phyloP scores from a whole-genome alignment of 2,113 vertebrate species.

The Grus americana region DNA sequence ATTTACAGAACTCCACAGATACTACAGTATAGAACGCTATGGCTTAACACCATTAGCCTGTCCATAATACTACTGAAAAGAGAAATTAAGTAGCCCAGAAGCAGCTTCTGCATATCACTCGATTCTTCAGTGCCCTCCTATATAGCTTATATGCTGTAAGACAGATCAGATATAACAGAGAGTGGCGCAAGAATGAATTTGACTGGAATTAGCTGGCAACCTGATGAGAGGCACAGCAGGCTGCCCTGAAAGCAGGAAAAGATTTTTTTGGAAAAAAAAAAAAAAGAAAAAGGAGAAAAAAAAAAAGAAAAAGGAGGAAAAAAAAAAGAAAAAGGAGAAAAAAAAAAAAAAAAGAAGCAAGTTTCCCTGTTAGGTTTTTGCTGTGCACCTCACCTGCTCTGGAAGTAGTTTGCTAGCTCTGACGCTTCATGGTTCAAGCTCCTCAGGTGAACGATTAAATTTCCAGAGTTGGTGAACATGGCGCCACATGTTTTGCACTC shows the following conservation, averaged over 20 bases:
- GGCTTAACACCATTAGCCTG: not conserved
- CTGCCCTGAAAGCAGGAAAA: constrained; percentile 74
- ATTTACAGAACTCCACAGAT: not conserved
- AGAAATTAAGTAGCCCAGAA: constrained; percentile 8
- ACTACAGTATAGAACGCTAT: accelerated
- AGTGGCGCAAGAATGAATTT: constrained; percentile 30
- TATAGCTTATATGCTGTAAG: not conserved
- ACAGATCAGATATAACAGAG: constrained; percentile 52
- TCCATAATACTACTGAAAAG: not conserved
- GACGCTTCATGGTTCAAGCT: constrained; percentile 99
- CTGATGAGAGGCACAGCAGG: constrained; percentile 70
- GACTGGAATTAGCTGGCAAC: constrained; percentile 67
- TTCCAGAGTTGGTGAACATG: constrained; percentile 99
- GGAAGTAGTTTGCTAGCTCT: constrained; percentile 99
- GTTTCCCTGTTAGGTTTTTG: constrained; percentile 77
- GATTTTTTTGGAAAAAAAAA: constrained; percentile 52
- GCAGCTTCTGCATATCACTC: not conserved
- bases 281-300: constrained; percentile 14
- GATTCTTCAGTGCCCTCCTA: constrained; percentile 8
- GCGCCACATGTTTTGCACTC: constrained; percentile 99
- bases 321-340: not conserved
- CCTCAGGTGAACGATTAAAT: constrained; percentile 99
- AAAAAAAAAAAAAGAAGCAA: not conserved
- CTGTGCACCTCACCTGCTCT: constrained; percentile 99
- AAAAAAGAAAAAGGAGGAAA: not conserved